phyloP scores from a whole-genome alignment of 2,888 invertebrate genomes.

The Andrena bicolor region DNA sequence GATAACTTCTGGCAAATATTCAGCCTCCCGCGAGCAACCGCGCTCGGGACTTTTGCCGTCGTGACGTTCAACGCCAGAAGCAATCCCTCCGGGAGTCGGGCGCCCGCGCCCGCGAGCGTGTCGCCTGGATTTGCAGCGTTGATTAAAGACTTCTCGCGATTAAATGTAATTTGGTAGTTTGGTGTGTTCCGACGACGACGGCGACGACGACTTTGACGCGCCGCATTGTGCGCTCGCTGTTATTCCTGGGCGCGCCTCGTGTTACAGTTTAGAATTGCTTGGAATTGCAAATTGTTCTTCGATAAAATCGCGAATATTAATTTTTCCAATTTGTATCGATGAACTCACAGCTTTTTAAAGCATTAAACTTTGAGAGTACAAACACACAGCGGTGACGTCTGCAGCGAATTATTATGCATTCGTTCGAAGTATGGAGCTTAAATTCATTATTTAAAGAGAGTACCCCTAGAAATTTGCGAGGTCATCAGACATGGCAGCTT shows the following conservation, averaged over 20 bases:
- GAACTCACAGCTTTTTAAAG: too few relatives aligned
- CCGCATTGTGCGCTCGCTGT: conserved; percentile 1
- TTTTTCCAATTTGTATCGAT: too few relatives aligned
- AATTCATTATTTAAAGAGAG: too few relatives aligned
- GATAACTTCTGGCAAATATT: conserved; percentile 75
- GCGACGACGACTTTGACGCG: conserved; percentile 27
- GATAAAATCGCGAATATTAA: neutral
- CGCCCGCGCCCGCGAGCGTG: conserved; percentile 21
- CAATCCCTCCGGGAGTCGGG: conserved; percentile 46
- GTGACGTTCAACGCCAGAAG: conserved; percentile 32
- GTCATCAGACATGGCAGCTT: neutral
- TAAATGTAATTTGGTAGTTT: conserved; percentile 56
- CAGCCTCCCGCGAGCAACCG: conserved; percentile 45
- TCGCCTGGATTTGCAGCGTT: conserved; percentile 45
- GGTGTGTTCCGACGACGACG: conserved; percentile 15
- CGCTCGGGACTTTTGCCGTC: conserved; percentile 45
- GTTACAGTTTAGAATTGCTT: neutral
- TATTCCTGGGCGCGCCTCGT: neutral
- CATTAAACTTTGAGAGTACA: too few relatives aligned
- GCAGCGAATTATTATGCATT: too few relatives aligned
- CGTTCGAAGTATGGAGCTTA: too few relatives aligned
- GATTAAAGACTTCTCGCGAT: conserved; percentile 56
- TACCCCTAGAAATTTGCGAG: neutral
- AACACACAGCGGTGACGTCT: too few relatives aligned
- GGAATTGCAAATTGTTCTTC: neutral